phyloP scores from a whole-genome alignment of 2,888 invertebrate species.

The Diarsia rubi region DNA sequence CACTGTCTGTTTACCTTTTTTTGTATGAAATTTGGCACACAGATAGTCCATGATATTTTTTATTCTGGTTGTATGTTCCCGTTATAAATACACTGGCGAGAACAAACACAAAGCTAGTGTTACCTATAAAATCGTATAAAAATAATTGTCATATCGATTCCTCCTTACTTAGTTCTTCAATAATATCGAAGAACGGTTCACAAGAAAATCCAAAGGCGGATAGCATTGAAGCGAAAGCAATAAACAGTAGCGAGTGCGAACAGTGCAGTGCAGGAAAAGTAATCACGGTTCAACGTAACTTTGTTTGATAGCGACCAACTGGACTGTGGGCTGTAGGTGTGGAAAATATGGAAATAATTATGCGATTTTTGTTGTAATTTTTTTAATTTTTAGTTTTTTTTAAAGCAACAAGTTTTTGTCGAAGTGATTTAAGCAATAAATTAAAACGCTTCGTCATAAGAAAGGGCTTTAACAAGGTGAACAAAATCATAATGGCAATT shows the following conservation, averaged over 20 bases:
- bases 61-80: not conserved
- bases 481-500: not conserved
- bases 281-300: conserved; percentile 79
- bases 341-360: not conserved
- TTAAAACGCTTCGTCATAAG: not conserved
- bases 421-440: not conserved
- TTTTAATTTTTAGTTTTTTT: not conserved
- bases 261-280: conserved; percentile 79
- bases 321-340: conserved; percentile 53
- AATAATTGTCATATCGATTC: conserved; percentile 24
- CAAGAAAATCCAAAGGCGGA: conserved; percentile 52
- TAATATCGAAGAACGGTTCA: conserved; percentile 40
- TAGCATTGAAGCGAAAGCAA: conserved; percentile 69
- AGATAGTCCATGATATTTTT: not conserved
- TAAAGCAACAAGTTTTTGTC: not conserved
- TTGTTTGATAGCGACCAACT: conserved; percentile 74
- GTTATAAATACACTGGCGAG: not conserved
- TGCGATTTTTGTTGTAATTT: not conserved
- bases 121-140: not conserved
- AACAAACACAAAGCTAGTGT: not conserved
- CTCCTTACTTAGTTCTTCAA: conserved; percentile 19
- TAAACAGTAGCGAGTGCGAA: conserved; percentile 70
- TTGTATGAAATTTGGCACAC: not conserved
- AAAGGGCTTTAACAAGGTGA: not conserved
- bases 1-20: not conserved